Conservation (phyloP, 2,888 invertebrate genomes). For the Ichneumoninae sp. region DNA sequence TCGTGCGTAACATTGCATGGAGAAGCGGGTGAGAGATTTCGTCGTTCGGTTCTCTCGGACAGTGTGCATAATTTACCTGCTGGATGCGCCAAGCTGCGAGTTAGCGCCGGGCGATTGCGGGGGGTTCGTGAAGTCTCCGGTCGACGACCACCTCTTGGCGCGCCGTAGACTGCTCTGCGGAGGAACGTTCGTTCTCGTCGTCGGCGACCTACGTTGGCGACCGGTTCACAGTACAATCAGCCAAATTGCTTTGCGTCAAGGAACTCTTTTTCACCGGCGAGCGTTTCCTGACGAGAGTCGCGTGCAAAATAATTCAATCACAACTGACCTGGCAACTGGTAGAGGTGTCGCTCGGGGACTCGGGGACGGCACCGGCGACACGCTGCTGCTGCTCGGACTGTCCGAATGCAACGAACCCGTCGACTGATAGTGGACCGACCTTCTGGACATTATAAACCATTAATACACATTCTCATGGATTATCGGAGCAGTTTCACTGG, state of each 20-base stretch:
- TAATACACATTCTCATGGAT: slow-evolving; percentile 6
- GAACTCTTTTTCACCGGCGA: slow-evolving; percentile 18
- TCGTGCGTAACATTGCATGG: slow-evolving; percentile 33
- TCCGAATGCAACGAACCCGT: slow-evolving; percentile 93
- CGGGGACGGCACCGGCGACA: slow-evolving; percentile 93
- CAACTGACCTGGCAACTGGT: slow-evolving; percentile 83
- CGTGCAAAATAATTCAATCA: slow-evolving; percentile 56
- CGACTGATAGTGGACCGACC: slow-evolving; percentile 93
- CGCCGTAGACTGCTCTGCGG: slow-evolving; percentile 85
- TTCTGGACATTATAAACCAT: slow-evolving; percentile 84
- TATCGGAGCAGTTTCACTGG: not conserved
- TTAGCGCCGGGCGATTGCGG: slow-evolving; percentile 80
- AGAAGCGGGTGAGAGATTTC: slow-evolving; percentile 12
- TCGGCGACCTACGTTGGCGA: slow-evolving; percentile 85
- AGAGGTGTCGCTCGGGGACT: slow-evolving; percentile 90
- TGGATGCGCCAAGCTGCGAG: slow-evolving; percentile 82
- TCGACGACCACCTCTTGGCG: slow-evolving; percentile 92
- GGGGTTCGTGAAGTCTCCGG: slow-evolving; percentile 91
- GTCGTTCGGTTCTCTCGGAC: not conserved
- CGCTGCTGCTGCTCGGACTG: slow-evolving; percentile 92
- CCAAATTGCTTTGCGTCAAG: slow-evolving; percentile 53
- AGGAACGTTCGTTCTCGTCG: slow-evolving; percentile 87
- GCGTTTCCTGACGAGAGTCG: not conserved
- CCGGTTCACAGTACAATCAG: slow-evolving; percentile 55
- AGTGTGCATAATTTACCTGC: slow-evolving; percentile 82